phyloP scores from a whole-genome alignment of 2,797 vertebrate genomes.

The Schizopygopsis pylzovi region DNA sequence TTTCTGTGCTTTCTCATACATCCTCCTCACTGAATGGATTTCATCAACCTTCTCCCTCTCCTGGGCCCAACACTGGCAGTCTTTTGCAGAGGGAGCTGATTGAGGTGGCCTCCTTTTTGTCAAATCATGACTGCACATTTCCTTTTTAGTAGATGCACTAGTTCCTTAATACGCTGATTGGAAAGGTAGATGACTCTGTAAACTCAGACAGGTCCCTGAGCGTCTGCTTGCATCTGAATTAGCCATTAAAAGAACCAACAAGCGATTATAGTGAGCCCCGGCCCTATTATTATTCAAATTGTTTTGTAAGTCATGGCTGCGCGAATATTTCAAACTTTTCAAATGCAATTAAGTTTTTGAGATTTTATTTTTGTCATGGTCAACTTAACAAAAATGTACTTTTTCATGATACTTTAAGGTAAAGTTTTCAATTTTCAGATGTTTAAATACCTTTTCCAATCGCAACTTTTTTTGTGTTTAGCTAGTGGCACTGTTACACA shows the following conservation, averaged over 20 bases:
- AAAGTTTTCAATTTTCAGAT: not conserved
- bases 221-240: not conserved
- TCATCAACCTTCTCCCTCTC: slow-evolving; percentile 32
- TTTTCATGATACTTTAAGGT: not conserved
- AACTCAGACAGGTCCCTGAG: slow-evolving; percentile 27
- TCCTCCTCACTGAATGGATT: slow-evolving; percentile 28
- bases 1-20: slow-evolving; percentile 2
- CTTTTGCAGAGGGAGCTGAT: slow-evolving; percentile 27
- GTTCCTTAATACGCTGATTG: slow-evolving; percentile 42
- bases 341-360: not conserved
- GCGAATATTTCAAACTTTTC: not conserved
- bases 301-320: not conserved
- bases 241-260: not conserved
- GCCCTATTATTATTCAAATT: not conserved
- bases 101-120: slow-evolving; percentile 50
- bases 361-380: not conserved
- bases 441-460: not conserved
- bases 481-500: not conserved
- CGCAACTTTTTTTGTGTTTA: not conserved
- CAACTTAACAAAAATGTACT: not conserved
- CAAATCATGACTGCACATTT: slow-evolving; percentile 43
- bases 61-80: slow-evolving; percentile 23
- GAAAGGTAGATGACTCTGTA: slow-evolving; percentile 13
- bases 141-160: slow-evolving; percentile 45
- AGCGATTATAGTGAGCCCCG: not conserved